These are phyloP conservation scores for Torymus tubicola DNA, from an alignment of 2,888 invertebrate species.

Conservation along the genomic window DNA sequence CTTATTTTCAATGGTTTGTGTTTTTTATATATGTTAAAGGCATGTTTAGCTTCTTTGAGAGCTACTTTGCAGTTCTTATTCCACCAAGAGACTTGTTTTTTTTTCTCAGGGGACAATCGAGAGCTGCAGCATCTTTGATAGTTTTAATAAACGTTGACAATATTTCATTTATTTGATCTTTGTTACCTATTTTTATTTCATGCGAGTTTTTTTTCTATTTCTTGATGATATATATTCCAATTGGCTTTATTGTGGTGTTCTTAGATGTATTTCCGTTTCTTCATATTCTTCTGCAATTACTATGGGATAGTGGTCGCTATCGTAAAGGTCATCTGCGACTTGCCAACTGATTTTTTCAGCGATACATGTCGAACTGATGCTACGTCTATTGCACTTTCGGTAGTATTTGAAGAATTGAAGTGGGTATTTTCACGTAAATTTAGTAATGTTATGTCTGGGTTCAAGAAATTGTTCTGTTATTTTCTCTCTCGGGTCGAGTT, in stretches of 20 bases:
- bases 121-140: not conserved
- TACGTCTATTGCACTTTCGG: slow-evolving; percentile 1
- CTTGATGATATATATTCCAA: not conserved
- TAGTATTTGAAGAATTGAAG: not conserved
- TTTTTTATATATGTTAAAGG: slow-evolving; percentile 48
- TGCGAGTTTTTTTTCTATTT: slow-evolving; percentile 10
- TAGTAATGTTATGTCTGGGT: not conserved
- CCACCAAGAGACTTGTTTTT: slow-evolving; percentile 58
- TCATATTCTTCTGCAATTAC: not conserved
- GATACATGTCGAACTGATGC: not conserved
- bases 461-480: not conserved
- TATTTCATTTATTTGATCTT: not conserved
- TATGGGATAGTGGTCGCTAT: slow-evolving; percentile 5
- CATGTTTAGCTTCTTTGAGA: slow-evolving; percentile 42
- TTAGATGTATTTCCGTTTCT: no score
- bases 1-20: slow-evolving; percentile 39
- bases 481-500: not conserved
- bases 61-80: slow-evolving; percentile 51
- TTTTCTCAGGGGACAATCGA: not conserved
- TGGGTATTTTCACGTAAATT: not conserved
- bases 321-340: not conserved
- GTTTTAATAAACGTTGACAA: not conserved
- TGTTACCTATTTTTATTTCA: no score
- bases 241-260: not conserved
- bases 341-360: not conserved